Evolutionary conservation across 2,797 vertebrate species (phyloP).

Genomic region (Sebastiscus tertius): DNA sequence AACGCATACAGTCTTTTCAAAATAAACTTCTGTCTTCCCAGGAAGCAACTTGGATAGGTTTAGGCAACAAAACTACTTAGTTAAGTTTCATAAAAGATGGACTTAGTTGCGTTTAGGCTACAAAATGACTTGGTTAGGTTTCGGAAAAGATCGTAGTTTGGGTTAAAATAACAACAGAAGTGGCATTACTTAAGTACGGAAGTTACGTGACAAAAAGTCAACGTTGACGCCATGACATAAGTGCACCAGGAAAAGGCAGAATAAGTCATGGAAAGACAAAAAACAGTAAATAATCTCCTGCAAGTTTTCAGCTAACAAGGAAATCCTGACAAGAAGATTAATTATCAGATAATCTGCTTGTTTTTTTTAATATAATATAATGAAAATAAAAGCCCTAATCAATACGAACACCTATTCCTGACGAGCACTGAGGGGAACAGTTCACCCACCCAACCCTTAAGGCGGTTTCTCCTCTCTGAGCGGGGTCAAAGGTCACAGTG

Average conservation of each 20-base stretch:
- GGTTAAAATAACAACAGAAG: too few species aligned
- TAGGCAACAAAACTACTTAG: too few species aligned
- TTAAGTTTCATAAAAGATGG: too few species aligned
- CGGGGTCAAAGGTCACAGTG: background rate
- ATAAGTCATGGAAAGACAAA: background rate
- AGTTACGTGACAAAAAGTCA: too few species aligned
- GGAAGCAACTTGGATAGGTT: too few species aligned
- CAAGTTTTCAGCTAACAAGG: background rate
- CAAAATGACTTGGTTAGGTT: too few species aligned
- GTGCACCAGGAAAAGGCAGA: background rate
- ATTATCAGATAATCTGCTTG: too few species aligned
- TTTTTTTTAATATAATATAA: background rate
- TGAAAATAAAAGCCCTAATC: background rate
- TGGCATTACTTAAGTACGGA: too few species aligned
- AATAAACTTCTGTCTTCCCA: too few species aligned
- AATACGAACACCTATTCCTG: background rate
- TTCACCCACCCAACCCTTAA: background rate
- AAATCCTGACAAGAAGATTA: background rate
- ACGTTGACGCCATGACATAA: background rate
- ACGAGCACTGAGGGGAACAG: background rate
- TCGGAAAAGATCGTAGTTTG: too few species aligned
- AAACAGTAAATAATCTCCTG: background rate
- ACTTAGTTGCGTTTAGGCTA: too few species aligned
- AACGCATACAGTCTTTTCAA: rapidly evolving
- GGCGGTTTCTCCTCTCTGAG: background rate